These are phyloP conservation scores for Paradoxurus hermaphroditus DNA, from an alignment of 2,113 vertebrate genomes.

Conservation along the genomic window DNA sequence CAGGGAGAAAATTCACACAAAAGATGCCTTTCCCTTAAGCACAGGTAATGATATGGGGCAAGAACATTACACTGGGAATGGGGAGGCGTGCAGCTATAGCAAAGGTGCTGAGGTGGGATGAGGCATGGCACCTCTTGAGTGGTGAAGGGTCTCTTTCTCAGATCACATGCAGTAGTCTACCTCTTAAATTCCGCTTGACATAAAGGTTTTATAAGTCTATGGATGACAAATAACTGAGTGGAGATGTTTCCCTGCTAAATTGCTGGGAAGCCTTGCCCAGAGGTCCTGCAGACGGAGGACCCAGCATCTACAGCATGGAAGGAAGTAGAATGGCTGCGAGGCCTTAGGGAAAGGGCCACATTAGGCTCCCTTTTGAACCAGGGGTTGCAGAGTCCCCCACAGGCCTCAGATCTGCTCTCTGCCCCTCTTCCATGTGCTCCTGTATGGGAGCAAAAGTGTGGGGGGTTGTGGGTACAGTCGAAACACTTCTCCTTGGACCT, in stretches of 20 bases:
- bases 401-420: background rate
- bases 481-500: background rate
- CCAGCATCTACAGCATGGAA: background rate
- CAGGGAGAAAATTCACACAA: background rate
- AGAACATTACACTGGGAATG: background rate
- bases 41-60: background rate
- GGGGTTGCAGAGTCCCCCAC: background rate
- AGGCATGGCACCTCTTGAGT: background rate
- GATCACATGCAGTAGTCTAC: background rate
- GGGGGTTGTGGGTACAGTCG: background rate
- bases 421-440: background rate
- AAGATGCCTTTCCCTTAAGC: background rate
- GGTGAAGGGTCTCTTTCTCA: background rate
- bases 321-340: background rate
- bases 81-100: background rate
- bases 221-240: background rate
- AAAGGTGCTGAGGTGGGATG: too few relatives aligned
- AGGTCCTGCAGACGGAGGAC: background rate
- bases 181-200: background rate
- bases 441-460: background rate
- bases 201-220: background rate
- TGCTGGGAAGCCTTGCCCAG: background rate
- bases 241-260: background rate
- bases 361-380: accelerated
- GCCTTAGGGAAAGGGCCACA: background rate